Evolutionary conservation across 2,113 vertebrate genomes (phyloP), one percentile per base, ranked within the genome.

Genomic region (Noctilio leporinus): DNA sequence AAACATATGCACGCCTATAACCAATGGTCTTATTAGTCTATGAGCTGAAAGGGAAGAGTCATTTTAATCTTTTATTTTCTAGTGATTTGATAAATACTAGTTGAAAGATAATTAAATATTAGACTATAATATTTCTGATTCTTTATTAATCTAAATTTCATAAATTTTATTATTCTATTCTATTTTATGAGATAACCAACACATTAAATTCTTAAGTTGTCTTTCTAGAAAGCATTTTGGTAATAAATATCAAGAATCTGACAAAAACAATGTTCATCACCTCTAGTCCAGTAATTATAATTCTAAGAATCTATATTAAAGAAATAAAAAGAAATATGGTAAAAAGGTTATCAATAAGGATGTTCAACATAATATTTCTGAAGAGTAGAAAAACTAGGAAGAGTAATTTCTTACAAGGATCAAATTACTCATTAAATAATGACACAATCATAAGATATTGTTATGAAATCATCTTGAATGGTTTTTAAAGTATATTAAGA

Each of bases 351-450:
- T 55, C 20, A 62, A 86, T 76, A 93, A 93, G 12, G 38, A 64
- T n/a, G 26, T 64, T 82, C 86, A 70, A 70, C 33, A 89, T 10
- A 38, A 45, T 55, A 72, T 43, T 92, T 62, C 26, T 93, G 69
- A 70, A 89, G 14, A 72, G 4, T 24, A 72, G 20, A 38, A 96
- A 85, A 84, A 65, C 3, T 90, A 67, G 64, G 14, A 69, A 87
- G 49, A 77, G 51, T 64, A 40, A 86, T 86, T 93, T 45, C 47
- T 64, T 82, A 64, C 11, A 82, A 92, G 67, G 89, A 59, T 94
- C 86, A 93, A 92, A 96, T 90, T 81, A 45, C 15, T 91, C n/a
- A 76, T 69, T 93, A 82, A 86, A 77, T 86, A 51, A 81, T 28
- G n/a, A 26, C 10, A 86, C 43, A 82, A 55, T 65, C 30, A 85